Evolutionary conservation across 2,113 vertebrate genomes (phyloP), one percentile per base, ranked within the genome.

Genomic region (Genyomyrus donnyi): DNA sequence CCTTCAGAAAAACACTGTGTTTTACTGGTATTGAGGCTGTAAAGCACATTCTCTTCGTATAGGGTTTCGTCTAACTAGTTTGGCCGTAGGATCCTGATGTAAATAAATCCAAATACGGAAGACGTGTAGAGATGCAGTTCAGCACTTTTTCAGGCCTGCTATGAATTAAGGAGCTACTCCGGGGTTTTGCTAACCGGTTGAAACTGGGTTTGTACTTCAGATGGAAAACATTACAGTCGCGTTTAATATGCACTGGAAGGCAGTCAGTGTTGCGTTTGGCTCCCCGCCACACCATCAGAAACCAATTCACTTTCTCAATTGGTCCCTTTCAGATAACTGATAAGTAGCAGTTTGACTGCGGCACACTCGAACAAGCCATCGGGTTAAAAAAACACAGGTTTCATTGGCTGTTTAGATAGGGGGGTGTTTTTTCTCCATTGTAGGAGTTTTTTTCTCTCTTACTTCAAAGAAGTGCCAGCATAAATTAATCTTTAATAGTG

Each of bases 401-500:
- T 93, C 85, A 90, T 90, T 92, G 90, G 91, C 92, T 91, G 91
- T 93, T 92, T 85, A 92, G 94, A 94, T 94, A 94, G 94, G 92
- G 92, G 90, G 90, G 45, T n/a, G 91, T 90, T 91, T 94, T 90
- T 92, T 91, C 90, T 91, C 94, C 90, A 92, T 90, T 93, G 94
- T 93, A 93, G 94, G 21, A 46, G 19, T 46, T 46, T 46, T 46
- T 24, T 94, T 93, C 91, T 11, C 83, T 87, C 48, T 89, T 92
- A 96, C 93, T 95, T 97, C 96, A 97, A 96, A 97, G 95, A 91
- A 91, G 93, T 95, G 91, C 17, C 93, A 94, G 95, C 95, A 93
- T 96, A 95, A 96, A 96, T 97, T 95, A 95, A 95, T 96, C 94
- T 94, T 95, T 96, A 94, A 95, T 96, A 95, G 94, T 94, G 94